Conservation (phyloP, 2,113 vertebrate genomes). For the Delphinapterus leucas region DNA sequence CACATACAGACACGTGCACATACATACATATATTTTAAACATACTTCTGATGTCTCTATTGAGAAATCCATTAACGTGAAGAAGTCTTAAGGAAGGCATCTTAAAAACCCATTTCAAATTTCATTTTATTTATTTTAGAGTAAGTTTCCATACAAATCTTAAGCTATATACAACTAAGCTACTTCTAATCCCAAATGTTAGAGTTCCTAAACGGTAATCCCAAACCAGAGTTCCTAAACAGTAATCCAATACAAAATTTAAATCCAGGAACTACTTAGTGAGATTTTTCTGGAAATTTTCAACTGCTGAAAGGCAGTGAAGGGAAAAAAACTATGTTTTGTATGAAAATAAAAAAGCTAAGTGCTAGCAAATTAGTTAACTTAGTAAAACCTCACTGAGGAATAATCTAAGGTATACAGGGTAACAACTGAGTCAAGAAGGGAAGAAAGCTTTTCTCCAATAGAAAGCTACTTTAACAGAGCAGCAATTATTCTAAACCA, state of each 20-base stretch:
- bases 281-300: conserved; percentile 23
- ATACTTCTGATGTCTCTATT: neutral
- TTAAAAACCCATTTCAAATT: neutral
- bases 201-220: neutral
- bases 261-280: neutral
- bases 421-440: neutral
- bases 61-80: conserved; percentile 17
- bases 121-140: conserved; percentile 29
- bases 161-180: conserved; percentile 14
- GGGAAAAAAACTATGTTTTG: neutral
- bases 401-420: neutral
- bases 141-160: conserved; percentile 26
- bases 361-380: neutral
- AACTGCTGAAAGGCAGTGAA: neutral
- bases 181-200: neutral
- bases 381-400: neutral
- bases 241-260: neutral
- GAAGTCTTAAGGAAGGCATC: neutral
- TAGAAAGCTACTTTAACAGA: neutral
- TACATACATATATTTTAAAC: neutral
- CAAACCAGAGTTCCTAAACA: neutral
- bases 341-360: conserved; percentile 48
- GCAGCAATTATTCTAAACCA: neutral
- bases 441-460: neutral
- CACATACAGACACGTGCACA: neutral